These are phyloP conservation scores for Mesorhabditis belari DNA, from an alignment of 2,888 invertebrate genomes.

Conservation along the genomic window DNA sequence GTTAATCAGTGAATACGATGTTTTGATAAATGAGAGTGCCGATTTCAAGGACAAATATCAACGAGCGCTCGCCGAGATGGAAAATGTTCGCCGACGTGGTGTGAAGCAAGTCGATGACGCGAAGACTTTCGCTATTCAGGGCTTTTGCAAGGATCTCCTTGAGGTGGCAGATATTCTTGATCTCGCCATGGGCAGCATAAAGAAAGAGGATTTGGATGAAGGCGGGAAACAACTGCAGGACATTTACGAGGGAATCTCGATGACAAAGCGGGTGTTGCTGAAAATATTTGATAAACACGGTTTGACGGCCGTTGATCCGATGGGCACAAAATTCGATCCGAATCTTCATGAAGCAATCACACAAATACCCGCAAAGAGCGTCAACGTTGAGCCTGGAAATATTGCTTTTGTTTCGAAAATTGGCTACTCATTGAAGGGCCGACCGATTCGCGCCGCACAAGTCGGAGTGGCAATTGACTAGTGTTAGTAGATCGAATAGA, in stretches of 20 bases:
- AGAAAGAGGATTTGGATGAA: conserved; percentile 26
- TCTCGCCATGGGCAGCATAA: conserved; percentile 41
- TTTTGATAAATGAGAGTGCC: conserved; percentile 17
- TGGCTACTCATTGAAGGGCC: conserved; percentile 86
- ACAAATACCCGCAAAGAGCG: conserved; percentile 64
- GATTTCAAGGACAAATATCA: conserved; percentile 76
- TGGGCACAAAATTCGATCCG: conserved; percentile 86
- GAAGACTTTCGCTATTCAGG: conserved; percentile 87
- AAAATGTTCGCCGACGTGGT: conserved; percentile 80
- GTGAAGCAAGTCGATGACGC: conserved; percentile 81
- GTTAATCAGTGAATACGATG: conserved; percentile 36
- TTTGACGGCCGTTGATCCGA: conserved; percentile 72
- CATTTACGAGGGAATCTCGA: conserved; percentile 42
- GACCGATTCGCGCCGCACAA: conserved; percentile 87
- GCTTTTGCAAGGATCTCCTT: conserved; percentile 91
- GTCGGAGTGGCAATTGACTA: conserved; percentile 82
- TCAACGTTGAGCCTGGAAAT: conserved; percentile 66
- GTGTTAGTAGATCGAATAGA: no score
- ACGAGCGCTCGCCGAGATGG: conserved; percentile 84
- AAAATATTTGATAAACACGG: conserved; percentile 80
- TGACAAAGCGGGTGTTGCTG: conserved; percentile 44
- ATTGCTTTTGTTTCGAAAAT: conserved; percentile 87
- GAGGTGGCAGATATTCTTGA: conserved; percentile 60
- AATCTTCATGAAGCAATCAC: conserved; percentile 92
- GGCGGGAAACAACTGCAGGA: conserved; percentile 29